Base-by-base conservation (phyloP, 2,888 invertebrate genomes). In the Rosalia funebris region DNA sequence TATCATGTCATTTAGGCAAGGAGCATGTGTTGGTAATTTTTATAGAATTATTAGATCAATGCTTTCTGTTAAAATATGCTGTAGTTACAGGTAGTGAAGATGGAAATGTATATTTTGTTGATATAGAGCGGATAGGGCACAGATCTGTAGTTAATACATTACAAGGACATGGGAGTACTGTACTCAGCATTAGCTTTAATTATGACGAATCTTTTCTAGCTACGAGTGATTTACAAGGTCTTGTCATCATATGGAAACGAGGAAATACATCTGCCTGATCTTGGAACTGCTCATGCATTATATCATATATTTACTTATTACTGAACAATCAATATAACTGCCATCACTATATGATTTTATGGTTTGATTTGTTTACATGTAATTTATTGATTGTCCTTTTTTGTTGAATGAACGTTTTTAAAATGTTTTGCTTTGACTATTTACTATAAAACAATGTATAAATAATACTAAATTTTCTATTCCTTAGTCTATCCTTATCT, bases 181-280 rank as follows among this genome's bases (percentile, higher is more conserved):
- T 93, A 52, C 82, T 93, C 14, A 91, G 93, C 52, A 90, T 94
- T 19, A 89, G 90, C 70, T 94, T 95, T 81, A 94, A 93, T 82
- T 92, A 92, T 82, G 92, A 94, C 80, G 94, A 95, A 83, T 91
- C 91, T 75, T 84, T 93, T 68, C 83, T 95, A 63, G 94, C 94
- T 34, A 91, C 92, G 20, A 91, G 92, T 77, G 95, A 95, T 84
- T 84, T 89, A 52, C 87, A 91, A 68, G 94, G 91, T 0, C 86
- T 91, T 60, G 89, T 92, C 66, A 91, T 92, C 75, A 86, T 92
- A 58, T 92, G 92, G 92, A 85, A 88, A 56, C 81, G 88, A 57
- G 79, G 67, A 9, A 63, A 63, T 57, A 17, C 39, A 17, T 17
- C 34, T 3, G 7, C 12, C 9, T 37, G 37, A 37, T 11, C n/a